Base-by-base conservation (phyloP, 53 echinoderm and acorn worm genomes). In the Apostichopus leukothele region DNA sequence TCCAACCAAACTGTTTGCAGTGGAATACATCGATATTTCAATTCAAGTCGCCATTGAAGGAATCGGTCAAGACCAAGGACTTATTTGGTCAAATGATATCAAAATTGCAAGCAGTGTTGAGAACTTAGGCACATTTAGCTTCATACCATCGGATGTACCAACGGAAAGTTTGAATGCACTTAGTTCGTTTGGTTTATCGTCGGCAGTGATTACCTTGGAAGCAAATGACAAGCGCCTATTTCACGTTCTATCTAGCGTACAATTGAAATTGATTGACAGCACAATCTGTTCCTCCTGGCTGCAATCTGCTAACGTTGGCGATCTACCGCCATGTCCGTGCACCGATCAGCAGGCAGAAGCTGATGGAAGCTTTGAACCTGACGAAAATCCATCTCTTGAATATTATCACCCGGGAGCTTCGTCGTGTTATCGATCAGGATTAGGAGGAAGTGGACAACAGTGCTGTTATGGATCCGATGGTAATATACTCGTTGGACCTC, bases 381-480 rank as follows among this genome's bases (percentile, higher is more conserved):
- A 83, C 6, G 75, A 88, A 60, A 81, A 52, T 50, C 23, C 71
- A 4, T 5, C 0, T 53, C 55, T 81, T 4, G 20, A 54, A 11
- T 81, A 54, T 54, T 80, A 53, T 19, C 80, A 80, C 80, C 51
- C 13, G 57, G 90, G 90, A 74, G 90, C 90, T 12, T 27, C 73
- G 0, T 22, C 57, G 1, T 92, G 93, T 52, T 90, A 53, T 60
- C 78, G 93, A 68, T 93, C 93, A 5, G n/a, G 84, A 25, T 67
- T 83, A 13, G 53, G 76, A 21, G 89, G 73, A 23, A 54, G 89
- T 22, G 93, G 91, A 23, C 91, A 91, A 71, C 93, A 93, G 75
- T 93, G 93, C 60, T 93, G 93, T 68, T 93, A 93, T 26, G 80
- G 79, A 39, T 13, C 18, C 9, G 86, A 93, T 78, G 91, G 91